Conservation (phyloP, 2,888 invertebrate species). For the Lepeophtheirus nordmannii region DNA sequence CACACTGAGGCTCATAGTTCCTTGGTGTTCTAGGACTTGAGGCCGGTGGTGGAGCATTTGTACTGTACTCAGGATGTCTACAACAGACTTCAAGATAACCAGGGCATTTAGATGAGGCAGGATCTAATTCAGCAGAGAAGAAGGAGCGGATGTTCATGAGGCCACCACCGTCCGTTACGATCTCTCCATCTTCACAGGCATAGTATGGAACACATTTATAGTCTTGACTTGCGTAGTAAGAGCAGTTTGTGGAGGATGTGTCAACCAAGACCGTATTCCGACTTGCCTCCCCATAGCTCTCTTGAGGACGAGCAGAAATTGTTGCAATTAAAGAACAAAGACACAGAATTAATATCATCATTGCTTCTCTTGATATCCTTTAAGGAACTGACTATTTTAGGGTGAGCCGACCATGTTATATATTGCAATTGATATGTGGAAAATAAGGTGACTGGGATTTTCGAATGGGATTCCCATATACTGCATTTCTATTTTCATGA, state of each 20-base stretch:
- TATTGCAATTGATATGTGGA: too few relatives aligned
- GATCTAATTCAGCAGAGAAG: conserved; percentile 1
- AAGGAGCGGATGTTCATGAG: conserved; percentile 54
- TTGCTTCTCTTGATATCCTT: too few relatives aligned
- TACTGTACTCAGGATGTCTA: conserved; percentile 29
- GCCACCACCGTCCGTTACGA: conserved; percentile 55
- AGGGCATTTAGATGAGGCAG: conserved; percentile 40
- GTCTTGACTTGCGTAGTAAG: conserved; percentile 22
- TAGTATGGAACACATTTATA: conserved; percentile 65
- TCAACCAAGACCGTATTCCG: neutral
- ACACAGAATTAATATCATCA: too few relatives aligned
- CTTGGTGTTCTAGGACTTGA: neutral
- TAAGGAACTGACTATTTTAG: too few relatives aligned
- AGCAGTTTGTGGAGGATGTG: conserved; percentile 1
- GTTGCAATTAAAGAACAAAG: too few relatives aligned
- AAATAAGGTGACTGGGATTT: too few relatives aligned
- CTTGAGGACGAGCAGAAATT: too few relatives aligned
- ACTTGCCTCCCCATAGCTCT: too few relatives aligned
- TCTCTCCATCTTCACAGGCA: conserved; percentile 48
- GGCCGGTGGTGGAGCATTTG: neutral
- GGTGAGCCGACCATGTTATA: too few relatives aligned
- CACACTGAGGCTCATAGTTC: conserved; percentile 40
- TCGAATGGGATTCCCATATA: too few relatives aligned
- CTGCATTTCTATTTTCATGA: too few relatives aligned
- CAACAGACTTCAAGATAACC: conserved; percentile 61